Conservation (phyloP, 2,888 invertebrate genomes). For the Megaustenia siamemsis region DNA sequence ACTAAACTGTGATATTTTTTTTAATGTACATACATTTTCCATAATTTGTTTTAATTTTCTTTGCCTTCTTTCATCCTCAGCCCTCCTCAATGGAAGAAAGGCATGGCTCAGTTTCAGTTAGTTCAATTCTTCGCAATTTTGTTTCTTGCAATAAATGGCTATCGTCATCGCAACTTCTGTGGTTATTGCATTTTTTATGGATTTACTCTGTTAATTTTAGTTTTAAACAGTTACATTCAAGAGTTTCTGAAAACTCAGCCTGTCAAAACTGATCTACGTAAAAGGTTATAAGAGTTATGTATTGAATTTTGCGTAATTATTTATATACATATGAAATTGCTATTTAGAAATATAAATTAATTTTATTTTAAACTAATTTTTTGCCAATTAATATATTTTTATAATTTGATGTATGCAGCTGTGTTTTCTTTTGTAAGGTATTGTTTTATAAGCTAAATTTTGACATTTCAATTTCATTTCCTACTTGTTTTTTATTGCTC, state of each 20-base stretch:
- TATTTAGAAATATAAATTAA: too few relatives aligned
- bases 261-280: constrained; percentile 36
- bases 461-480: too few relatives aligned
- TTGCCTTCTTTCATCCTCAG: constrained; percentile 23
- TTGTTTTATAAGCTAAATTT: too few relatives aligned
- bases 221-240: constrained; percentile 75
- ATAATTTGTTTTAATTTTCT: background rate
- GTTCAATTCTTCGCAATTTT: constrained; percentile 75
- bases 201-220: constrained; percentile 73
- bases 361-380: too few relatives aligned
- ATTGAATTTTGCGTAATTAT: too few relatives aligned
- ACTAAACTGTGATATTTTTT: too few relatives aligned
- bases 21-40: too few relatives aligned
- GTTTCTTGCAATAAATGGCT: constrained; percentile 70
- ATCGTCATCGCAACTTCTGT: constrained; percentile 76
- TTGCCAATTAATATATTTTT: too few relatives aligned
- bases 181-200: constrained; percentile 77
- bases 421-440: too few relatives aligned
- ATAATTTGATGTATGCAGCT: too few relatives aligned
- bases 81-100: constrained; percentile 75
- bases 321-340: too few relatives aligned
- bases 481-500: too few relatives aligned
- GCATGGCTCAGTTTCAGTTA: constrained; percentile 77
- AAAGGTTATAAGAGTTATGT: constrained; percentile 11
- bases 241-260: constrained; percentile 68